These are phyloP conservation scores for Nymphalis polychloros DNA, from an alignment of 2,888 invertebrate species.

Conservation along the genomic window DNA sequence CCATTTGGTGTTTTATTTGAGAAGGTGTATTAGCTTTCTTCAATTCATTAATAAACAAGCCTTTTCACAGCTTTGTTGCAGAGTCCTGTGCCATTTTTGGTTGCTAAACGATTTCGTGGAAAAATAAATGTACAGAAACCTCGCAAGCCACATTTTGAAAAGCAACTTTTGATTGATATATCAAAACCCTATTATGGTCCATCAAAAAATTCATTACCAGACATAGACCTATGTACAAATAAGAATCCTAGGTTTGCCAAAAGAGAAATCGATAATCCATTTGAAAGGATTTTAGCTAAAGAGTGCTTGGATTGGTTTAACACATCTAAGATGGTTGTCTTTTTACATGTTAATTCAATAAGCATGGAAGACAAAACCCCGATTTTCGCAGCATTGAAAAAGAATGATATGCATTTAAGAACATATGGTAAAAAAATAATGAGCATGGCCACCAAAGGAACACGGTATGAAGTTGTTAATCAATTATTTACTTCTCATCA, in stretches of 20 bases:
- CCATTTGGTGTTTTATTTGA: conserved; percentile 1
- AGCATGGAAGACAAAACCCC: conserved; percentile 84
- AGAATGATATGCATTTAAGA: conserved; percentile 86
- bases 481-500: conserved; percentile 84
- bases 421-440: conserved; percentile 85
- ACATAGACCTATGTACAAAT: conserved; percentile 79
- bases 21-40: background rate
- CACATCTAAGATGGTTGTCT: conserved; percentile 86
- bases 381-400: conserved; percentile 83
- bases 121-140: conserved; percentile 91
- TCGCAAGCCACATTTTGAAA: conserved; percentile 85
- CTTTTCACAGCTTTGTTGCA: conserved; percentile 67
- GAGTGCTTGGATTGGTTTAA: conserved; percentile 87
- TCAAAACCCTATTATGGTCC: conserved; percentile 83
- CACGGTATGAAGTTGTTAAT: conserved; percentile 85
- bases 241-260: conserved; percentile 44
- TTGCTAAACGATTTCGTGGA: conserved; percentile 85
- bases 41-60: background rate
- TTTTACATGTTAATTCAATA: conserved; percentile 88
- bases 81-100: conserved; percentile 65
- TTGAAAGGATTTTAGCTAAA: conserved; percentile 86
- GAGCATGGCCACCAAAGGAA: conserved; percentile 83
- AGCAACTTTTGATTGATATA: conserved; percentile 84
- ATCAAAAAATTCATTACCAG: conserved; percentile 69
- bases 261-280: conserved; percentile 83